Evolutionary conservation across 2,797 vertebrate species (phyloP).

Genomic region (Sebastes aleutianus): DNA sequence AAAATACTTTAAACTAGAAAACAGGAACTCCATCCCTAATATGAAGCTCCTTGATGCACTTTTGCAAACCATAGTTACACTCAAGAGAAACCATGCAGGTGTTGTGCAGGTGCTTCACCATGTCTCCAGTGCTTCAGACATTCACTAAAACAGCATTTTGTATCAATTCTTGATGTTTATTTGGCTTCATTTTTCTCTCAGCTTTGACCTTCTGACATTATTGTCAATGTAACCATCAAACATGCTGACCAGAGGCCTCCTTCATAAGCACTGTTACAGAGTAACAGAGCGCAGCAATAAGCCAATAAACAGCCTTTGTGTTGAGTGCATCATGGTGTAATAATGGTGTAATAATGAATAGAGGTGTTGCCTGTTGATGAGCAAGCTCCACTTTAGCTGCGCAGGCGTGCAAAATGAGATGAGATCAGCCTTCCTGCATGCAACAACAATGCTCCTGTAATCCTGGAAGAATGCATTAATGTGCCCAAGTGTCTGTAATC

Average conservation of each 20-base stretch:
- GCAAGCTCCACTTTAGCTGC: slow-evolving; percentile 25
- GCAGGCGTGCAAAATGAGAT: slow-evolving; percentile 56
- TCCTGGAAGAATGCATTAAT: not conserved
- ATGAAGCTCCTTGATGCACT: not conserved
- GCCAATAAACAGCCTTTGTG: slow-evolving; percentile 4
- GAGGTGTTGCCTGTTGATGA: slow-evolving; percentile 30
- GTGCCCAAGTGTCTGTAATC: not conserved
- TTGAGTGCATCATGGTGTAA: not conserved
- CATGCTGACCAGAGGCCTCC: not conserved
- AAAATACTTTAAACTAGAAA: not conserved
- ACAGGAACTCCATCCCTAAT: not conserved
- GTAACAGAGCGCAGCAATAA: not conserved
- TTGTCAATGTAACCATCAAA: not conserved
- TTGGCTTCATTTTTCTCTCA: not conserved
- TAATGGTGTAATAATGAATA: not conserved
- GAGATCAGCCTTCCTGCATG: slow-evolving; percentile 7
- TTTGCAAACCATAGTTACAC: not conserved
- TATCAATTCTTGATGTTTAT: not conserved
- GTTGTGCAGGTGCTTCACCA: not conserved
- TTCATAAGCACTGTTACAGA: not conserved
- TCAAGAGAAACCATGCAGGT: not conserved
- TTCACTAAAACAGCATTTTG: not conserved
- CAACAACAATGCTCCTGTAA: slow-evolving; percentile 31
- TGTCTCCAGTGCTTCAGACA: not conserved
- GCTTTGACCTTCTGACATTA: not conserved